Base-by-base conservation (phyloP, 2,113 vertebrate genomes). In the Pavo muticus region DNA sequence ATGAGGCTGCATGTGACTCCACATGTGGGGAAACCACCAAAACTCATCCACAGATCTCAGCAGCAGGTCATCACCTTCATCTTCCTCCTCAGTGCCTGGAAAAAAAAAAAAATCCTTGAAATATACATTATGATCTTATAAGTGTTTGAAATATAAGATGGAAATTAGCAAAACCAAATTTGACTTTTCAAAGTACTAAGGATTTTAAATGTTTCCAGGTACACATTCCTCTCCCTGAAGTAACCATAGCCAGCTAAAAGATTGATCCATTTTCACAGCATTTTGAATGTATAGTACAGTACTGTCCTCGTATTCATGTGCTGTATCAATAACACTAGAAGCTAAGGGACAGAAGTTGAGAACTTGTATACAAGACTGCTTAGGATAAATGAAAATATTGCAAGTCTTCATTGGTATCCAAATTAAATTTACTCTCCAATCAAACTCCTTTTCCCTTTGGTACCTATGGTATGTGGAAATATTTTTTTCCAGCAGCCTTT, bases 11-110 rank as follows among this genome's bases (percentile, higher is more conserved):
- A 99, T 99, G 97, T 99, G 99, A 91, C 99, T 99, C 99, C 99
- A 99, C 99, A 99, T 99, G 89, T 99, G 99, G 59, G 99, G 99
- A 89, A 99, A 99, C 99, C 99, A 99, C 99, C 99, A 99, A 97
- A 99, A 99, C 95, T 99, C 98, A 87, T 98, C 98, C 40, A 99
- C 99, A 23, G 98, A 99, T 18, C 98, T 98, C 92, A 99, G 60
- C 60, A 99, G 93, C 64, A 98, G 96, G 92, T 99, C 99, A 44
- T 99, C 99, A 0, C 99, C 99, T 81, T 98, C 98, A 39, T 99
- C 99, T 73, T 99, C 99, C 56, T 99, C 98, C 71, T 97, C 97
- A 1, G 99, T 99, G 45, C 99, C 99, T 99, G 79, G 16, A 63
- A 39, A 84, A 20, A 50, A 84, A 23, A 10, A 10, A 70, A n/a